phyloP scores from a whole-genome alignment of 2,888 invertebrate genomes.

The Scrobipalpa costella region DNA sequence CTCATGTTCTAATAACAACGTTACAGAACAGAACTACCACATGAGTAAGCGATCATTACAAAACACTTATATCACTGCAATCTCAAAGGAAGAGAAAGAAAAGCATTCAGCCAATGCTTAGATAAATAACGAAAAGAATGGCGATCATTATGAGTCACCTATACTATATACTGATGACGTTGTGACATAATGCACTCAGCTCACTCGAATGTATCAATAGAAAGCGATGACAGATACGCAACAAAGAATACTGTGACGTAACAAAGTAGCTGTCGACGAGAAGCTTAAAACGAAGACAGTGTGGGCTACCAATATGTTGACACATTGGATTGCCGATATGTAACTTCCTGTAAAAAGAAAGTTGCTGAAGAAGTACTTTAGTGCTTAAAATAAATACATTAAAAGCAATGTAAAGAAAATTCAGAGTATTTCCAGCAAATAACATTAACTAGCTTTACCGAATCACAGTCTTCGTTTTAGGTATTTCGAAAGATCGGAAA shows the following conservation, averaged over 20 bases:
- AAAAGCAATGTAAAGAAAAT: too few species aligned
- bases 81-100: not conserved
- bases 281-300: not conserved
- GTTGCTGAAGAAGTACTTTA: too few species aligned
- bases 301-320: not conserved
- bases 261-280: conserved; percentile 38
- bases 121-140: conserved; percentile 16
- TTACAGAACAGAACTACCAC: not conserved
- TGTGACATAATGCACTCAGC: conserved; percentile 24
- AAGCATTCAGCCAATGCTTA: not conserved
- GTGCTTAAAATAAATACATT: too few species aligned
- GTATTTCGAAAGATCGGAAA: not conserved
- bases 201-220: conserved; percentile 24
- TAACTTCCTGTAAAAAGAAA: not conserved
- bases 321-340: not conserved
- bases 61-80: conserved; percentile 1
- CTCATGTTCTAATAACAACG: not conserved
- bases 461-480: too few species aligned
- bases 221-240: conserved; percentile 25
- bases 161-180: not conserved
- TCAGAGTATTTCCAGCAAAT: too few species aligned
- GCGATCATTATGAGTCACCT: conserved; percentile 8
- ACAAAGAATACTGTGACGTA: conserved; percentile 40
- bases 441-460: too few species aligned
- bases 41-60: not conserved